Conservation (phyloP, 2,797 vertebrate species). For the Sebastes steindachneri region DNA sequence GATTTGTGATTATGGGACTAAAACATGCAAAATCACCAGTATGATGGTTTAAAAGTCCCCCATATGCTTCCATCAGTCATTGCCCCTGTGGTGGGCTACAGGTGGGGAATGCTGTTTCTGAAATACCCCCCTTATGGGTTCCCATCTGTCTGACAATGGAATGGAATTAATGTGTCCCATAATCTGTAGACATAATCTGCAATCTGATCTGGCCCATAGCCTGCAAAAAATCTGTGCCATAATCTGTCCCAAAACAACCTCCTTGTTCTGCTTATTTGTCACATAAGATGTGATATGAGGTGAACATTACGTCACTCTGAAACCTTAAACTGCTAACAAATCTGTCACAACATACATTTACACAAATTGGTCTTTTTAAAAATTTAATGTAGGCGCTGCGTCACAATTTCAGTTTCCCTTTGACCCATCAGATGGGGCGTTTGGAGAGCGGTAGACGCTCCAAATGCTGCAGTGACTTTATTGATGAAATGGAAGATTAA, state of each 20-base stretch:
- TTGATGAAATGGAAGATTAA: not conserved
- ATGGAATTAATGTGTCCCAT: not conserved
- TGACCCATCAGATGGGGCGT: not conserved
- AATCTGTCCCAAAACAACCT: not conserved
- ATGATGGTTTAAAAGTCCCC: not conserved
- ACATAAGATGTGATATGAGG: not conserved
- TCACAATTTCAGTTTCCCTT: not conserved
- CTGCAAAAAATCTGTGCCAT: not conserved
- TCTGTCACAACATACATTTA: not conserved
- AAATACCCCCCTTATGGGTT: not conserved
- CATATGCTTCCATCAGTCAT: slow-evolving; percentile 9
- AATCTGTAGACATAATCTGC: slow-evolving; percentile 29
- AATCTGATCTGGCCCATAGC: not conserved
- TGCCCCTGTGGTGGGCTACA: not conserved
- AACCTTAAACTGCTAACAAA: not conserved
- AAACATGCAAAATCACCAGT: not conserved
- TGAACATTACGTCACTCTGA: not conserved
- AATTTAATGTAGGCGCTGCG: not conserved
- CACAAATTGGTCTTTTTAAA: not conserved
- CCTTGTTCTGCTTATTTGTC: not conserved
- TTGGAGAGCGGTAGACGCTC: not conserved
- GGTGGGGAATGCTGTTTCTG: slow-evolving; percentile 1
- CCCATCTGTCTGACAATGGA: slow-evolving; percentile 24
- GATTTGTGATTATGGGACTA: not conserved
- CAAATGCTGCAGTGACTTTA: not conserved